Conservation (phyloP, 2,888 invertebrate species). For the Bembecia ichneumoniformis region DNA sequence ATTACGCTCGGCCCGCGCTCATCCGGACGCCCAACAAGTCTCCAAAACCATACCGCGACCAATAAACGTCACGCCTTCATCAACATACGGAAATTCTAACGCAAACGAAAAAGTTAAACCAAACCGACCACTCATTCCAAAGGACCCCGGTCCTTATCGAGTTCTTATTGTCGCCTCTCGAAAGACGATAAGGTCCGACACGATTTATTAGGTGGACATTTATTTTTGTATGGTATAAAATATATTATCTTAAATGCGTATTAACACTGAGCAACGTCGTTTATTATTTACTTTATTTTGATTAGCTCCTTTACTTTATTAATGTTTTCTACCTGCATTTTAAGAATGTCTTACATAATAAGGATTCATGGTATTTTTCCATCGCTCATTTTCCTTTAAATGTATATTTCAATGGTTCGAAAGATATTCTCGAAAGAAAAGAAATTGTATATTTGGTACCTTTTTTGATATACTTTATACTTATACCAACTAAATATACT, state of each 20-base stretch:
- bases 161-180: constrained; percentile 56
- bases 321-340: background rate
- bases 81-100: constrained; percentile 24
- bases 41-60: constrained; percentile 15
- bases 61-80: constrained; percentile 17
- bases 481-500: no score
- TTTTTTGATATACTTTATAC: no score
- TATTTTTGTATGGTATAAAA: constrained; percentile 59
- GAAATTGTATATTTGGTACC: no score
- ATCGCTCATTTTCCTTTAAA: no score
- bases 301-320: constrained; percentile 20
- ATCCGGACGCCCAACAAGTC: constrained; percentile 29
- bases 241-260: constrained; percentile 71
- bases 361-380: no score
- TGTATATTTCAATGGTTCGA: no score
- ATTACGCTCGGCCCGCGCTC: constrained; percentile 48
- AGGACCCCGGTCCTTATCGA: constrained; percentile 52
- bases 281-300: constrained; percentile 49
- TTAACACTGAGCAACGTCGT: constrained; percentile 63
- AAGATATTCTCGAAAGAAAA: no score
- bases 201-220: constrained; percentile 68
- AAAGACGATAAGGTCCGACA: constrained; percentile 56
- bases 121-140: constrained; percentile 25
- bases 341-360: no score
- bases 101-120: constrained; percentile 33